Percentiles rank a stretch among this genome's conserved stretches.
These are phyloP conservation scores for Siniperca obscura DNA, from an alignment of 2,797 vertebrate genomes.

Conservation along the genomic window DNA sequence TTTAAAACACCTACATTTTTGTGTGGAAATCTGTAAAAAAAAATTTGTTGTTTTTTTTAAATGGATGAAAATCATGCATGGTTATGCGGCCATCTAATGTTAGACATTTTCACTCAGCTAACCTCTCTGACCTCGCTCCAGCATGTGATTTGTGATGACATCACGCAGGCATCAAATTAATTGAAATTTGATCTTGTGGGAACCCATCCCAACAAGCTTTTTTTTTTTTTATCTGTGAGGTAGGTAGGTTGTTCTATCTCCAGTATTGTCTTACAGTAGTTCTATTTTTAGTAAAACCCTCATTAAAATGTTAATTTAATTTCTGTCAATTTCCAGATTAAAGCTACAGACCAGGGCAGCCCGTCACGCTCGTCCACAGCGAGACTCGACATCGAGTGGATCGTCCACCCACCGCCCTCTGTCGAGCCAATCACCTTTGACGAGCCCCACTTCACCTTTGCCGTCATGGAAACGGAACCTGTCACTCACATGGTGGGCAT, in stretches of 20 bases:
- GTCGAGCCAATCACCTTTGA: constrained; percentile 89
- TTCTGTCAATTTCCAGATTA: constrained; percentile 83
- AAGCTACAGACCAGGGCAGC: constrained; percentile 90
- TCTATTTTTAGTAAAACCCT: not conserved
- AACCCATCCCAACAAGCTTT: not conserved
- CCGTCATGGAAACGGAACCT: constrained; percentile 94
- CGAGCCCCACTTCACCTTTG: constrained; percentile 91
- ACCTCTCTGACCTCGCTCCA: not conserved
- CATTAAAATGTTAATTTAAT: not conserved
- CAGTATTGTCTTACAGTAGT: not conserved
- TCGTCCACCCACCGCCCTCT: constrained; percentile 82
- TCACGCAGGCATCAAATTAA: not conserved
- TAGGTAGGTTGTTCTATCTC: not conserved
- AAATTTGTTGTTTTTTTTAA: too few species aligned
- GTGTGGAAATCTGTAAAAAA: not conserved
- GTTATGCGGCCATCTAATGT: not conserved
- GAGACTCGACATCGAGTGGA: constrained; percentile 93
- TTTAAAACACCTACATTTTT: not conserved
- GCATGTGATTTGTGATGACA: not conserved
- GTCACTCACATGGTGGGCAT: constrained; percentile 97
- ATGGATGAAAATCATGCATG: too few species aligned
- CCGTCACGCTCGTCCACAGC: constrained; percentile 87
- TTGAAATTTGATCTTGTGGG: not conserved
- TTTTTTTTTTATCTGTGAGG: not conserved
- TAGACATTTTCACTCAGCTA: not conserved